Evolutionary conservation across 1,140 invertebrate species (phyloP), one percentile per base, ranked within the genome.

Genomic region (Eufriesea mexicana): DNA sequence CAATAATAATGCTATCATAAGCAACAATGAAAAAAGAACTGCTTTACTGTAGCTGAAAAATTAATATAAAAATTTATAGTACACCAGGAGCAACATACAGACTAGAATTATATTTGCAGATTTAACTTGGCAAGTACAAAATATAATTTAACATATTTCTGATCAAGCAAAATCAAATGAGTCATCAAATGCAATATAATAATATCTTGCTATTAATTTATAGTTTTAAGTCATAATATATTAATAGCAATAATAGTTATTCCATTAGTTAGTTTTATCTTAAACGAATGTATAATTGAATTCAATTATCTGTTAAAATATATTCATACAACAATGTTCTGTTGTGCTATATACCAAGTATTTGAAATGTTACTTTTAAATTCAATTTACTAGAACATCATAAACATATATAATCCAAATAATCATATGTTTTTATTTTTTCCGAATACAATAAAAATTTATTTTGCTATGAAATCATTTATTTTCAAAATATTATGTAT

Each of bases 21-120:
- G 28, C 49, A 73, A 51, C 45, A 61, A 20, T 35, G 35, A 57
- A 64, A 28, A 28, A 55, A 76, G 64, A 77, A 62, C 25, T 83
- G 73, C 51, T 77, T 45, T 61, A 62, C 49, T 59, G 2, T 70
- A 83, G 42, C 47, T 70, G 55, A 12, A 57, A 68, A 76, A 76
- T 55, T 25, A 66, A 67, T 23, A 81, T 66, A 76, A 68, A 67
- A 59, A 76, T 82, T 82, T 68, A 20, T 64, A 18, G 18, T 68
- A 66, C 54, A 67, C 71, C 28, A 61, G 62, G 66, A 76, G 25
- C 45, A 76, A 76, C 45, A 49, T 66, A 66, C 20, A 70, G 55
- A 71, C 66, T 83, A 78, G 66, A 83, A 59, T 78, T 55, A 64
- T 49, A 75, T 81, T 82, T 82, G 51, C 51, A 57, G 45, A 82